Conservation (phyloP, 2,888 invertebrate species). For the Anarsia innoxiella region DNA sequence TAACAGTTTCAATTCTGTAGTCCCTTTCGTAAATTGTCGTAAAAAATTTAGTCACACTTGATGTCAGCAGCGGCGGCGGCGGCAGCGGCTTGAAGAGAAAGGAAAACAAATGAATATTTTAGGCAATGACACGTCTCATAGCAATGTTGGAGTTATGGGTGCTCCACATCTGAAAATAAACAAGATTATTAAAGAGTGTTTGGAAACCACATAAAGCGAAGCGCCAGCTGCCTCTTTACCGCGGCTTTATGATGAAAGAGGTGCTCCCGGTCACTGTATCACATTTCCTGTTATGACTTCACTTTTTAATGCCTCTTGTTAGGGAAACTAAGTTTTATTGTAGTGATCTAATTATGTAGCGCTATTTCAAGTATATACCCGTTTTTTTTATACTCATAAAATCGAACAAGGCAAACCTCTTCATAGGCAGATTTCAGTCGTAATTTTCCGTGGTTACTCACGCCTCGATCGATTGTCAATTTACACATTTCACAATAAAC, state of each 20-base stretch:
- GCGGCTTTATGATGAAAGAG: constrained; percentile 68
- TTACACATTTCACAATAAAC: constrained; percentile 25
- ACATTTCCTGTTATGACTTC: constrained; percentile 72
- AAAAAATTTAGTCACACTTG: no score
- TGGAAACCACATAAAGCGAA: constrained; percentile 67
- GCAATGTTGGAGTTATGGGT: constrained; percentile 51
- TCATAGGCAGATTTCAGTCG: no score
- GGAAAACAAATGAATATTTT: constrained; percentile 21
- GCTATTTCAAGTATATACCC: no score
- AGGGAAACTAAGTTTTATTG: no score
- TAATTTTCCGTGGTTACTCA: no score
- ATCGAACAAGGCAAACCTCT: no score
- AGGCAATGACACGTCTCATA: constrained; percentile 45
- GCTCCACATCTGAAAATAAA: constrained; percentile 67
- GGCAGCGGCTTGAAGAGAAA: not conserved
- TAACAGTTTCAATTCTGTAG: no score
- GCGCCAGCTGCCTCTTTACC: constrained; percentile 63
- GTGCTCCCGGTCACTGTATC: constrained; percentile 60
- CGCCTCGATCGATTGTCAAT: constrained; percentile 24
- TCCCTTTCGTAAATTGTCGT: no score
- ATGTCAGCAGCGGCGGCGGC: not conserved
- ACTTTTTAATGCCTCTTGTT: constrained; percentile 68
- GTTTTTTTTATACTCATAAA: no score
- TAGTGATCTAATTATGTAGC: no score
- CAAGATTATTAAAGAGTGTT: constrained; percentile 68